These are phyloP conservation scores for Thalassarche chlororhynchos DNA, from an alignment of 2,113 vertebrate genomes.

Conservation along the genomic window DNA sequence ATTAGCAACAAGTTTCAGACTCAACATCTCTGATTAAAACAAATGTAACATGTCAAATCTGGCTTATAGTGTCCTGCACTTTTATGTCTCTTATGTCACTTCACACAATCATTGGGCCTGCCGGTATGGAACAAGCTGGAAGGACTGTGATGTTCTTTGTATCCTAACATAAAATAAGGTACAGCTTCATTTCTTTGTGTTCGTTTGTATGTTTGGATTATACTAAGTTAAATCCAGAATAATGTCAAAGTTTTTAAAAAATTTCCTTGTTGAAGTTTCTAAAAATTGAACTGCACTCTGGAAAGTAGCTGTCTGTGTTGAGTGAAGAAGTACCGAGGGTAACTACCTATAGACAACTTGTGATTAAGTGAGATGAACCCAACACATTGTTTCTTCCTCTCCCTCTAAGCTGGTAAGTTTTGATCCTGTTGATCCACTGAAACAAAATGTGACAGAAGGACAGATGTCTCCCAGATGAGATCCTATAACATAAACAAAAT, in stretches of 20 bases:
- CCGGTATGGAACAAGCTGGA: neutral
- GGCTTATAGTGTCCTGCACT: neutral
- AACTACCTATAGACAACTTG: neutral
- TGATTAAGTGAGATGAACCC: neutral
- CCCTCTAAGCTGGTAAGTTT: neutral
- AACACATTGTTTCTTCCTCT: neutral
- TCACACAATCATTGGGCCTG: neutral
- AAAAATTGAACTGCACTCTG: neutral
- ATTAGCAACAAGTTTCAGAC: neutral
- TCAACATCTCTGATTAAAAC: neutral
- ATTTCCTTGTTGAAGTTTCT: neutral
- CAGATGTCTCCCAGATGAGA: neutral
- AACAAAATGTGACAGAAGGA: neutral
- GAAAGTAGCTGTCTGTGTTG: neutral
- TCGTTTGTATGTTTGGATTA: neutral
- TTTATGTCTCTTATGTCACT: neutral
- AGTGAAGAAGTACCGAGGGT: neutral
- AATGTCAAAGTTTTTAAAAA: neutral
- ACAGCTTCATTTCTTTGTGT: neutral
- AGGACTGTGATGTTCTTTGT: neutral
- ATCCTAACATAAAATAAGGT: neutral
- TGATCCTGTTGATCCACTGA: neutral
- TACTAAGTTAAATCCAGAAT: neutral
- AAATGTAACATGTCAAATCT: neutral
- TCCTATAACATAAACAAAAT: neutral